Percentiles rank a stretch among this genome's conserved stretches.
Conservation (phyloP, 2,888 invertebrate species). For the Andrena marginata region DNA sequence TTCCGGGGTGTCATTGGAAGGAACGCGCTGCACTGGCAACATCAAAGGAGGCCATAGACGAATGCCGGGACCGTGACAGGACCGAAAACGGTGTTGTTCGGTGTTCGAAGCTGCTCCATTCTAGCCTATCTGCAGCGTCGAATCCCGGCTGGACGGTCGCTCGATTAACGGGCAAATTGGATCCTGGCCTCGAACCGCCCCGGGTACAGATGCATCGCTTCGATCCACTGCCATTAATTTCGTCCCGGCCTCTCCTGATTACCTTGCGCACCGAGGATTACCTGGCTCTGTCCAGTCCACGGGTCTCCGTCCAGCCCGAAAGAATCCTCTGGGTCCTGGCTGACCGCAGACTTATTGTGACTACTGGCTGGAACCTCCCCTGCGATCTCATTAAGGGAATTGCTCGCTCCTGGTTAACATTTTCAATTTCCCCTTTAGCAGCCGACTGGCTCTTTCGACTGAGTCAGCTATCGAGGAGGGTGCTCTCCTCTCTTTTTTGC, state of each 20-base stretch:
- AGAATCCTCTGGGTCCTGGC: conserved; percentile 60
- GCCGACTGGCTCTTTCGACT: neutral
- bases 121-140: conserved; percentile 61
- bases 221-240: conserved; percentile 78
- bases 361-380: conserved; percentile 55
- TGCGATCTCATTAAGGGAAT: conserved; percentile 59
- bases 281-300: conserved; percentile 53
- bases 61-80: conserved; percentile 8
- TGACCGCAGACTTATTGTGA: conserved; percentile 67
- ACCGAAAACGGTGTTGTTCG: conserved; percentile 36
- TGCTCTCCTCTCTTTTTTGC: neutral
- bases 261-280: conserved; percentile 75
- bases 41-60: conserved; percentile 30
- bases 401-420: conserved; percentile 28
- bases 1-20: conserved; percentile 28
- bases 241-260: conserved; percentile 74
- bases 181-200: conserved; percentile 71
- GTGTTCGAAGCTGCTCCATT: conserved; percentile 31
- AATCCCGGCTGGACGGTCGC: conserved; percentile 67
- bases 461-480: conserved; percentile 25
- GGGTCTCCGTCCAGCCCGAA: conserved; percentile 44
- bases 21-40: conserved; percentile 4
- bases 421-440: conserved; percentile 33
- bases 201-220: conserved; percentile 78
- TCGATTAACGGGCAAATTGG: conserved; percentile 80